phyloP scores from a whole-genome alignment of 2,113 vertebrate species.

The Dissostichus mawsoni region DNA sequence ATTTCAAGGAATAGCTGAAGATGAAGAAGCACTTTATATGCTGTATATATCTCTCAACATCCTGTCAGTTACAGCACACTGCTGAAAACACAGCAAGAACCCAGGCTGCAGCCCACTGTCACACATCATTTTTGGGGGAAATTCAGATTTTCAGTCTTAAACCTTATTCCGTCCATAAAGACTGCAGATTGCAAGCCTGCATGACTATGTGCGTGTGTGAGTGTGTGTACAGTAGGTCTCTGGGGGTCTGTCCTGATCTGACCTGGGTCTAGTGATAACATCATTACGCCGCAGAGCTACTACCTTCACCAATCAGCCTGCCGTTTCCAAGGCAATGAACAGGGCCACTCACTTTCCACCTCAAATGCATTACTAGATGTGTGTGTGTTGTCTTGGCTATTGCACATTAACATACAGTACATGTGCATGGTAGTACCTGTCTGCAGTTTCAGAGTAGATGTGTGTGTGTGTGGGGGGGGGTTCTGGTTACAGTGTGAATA shows the following conservation, averaged over 20 bases:
- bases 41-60: background rate
- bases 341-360: conserved; percentile 64
- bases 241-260: conserved; percentile 70
- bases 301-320: conserved; percentile 57
- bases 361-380: conserved; percentile 55
- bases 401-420: conserved; percentile 38
- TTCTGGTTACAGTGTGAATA: conserved; percentile 19
- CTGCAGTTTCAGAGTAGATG: background rate
- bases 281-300: conserved; percentile 60
- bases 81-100: background rate
- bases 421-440: conserved; percentile 11
- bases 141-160: background rate
- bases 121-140: background rate
- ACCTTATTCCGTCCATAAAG: conserved; percentile 5
- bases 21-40: background rate
- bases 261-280: conserved; percentile 74
- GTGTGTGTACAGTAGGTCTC: conserved; percentile 53
- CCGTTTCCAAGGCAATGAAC: conserved; percentile 79
- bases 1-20: background rate
- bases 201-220: background rate
- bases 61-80: background rate
- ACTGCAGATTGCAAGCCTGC: conserved; percentile 15
- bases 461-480: background rate
- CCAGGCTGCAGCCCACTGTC: background rate
- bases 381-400: conserved; percentile 12